Conservation (phyloP, 2,888 invertebrate genomes). For the Crossocerus cetratus region DNA sequence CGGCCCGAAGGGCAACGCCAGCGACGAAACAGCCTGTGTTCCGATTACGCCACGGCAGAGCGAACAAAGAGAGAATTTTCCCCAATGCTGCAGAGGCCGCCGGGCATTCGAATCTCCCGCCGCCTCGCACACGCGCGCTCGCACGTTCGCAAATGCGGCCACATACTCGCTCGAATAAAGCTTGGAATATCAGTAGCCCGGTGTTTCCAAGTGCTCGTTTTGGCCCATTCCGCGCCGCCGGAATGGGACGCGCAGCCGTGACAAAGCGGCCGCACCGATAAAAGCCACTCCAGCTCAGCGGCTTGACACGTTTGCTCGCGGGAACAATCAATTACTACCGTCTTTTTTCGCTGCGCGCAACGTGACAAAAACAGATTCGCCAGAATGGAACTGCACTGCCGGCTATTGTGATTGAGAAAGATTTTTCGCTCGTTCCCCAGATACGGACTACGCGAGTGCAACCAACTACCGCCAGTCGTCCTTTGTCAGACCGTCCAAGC, state of each 20-base stretch:
- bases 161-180: background rate
- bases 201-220: background rate
- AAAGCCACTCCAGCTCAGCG: constrained; percentile 29
- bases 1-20: constrained; percentile 6
- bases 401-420: no score
- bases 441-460: no score
- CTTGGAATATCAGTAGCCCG: background rate
- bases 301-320: constrained; percentile 16
- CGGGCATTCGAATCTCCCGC: constrained; percentile 27
- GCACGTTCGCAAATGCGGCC: no score
- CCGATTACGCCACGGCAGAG: constrained; percentile 29
- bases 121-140: background rate
- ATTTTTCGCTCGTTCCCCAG: no score
- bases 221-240: background rate
- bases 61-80: constrained; percentile 33
- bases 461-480: no score
- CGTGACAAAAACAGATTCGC: no score
- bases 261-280: constrained; percentile 28
- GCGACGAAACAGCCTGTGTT: constrained; percentile 17
- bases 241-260: constrained; percentile 1
- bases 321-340: constrained; percentile 23
- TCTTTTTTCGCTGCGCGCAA: background rate
- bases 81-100: background rate
- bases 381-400: no score
- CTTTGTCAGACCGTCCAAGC: no score